These are phyloP conservation scores for Brachypteracias leptosomus DNA, from an alignment of 2,113 vertebrate genomes.

Conservation along the genomic window DNA sequence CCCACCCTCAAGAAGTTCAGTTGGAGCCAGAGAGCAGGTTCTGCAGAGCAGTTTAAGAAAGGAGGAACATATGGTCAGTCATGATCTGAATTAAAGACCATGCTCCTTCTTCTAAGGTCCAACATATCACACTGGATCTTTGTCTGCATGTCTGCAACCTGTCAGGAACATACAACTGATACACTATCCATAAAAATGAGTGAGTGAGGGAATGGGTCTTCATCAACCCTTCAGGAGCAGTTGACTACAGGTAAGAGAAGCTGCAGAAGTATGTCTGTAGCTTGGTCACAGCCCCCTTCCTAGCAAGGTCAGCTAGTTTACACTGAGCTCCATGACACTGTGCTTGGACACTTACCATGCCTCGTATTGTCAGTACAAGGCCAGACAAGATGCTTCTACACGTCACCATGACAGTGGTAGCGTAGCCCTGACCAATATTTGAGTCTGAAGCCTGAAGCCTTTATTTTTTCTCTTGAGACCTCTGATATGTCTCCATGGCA, in stretches of 20 bases:
- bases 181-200: not conserved
- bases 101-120: not conserved
- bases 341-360: not conserved
- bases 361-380: not conserved
- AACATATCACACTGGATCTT: not conserved
- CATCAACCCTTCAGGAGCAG: not conserved
- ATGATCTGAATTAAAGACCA: not conserved
- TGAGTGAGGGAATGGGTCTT: not conserved
- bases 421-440: not conserved
- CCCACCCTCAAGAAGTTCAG: not conserved
- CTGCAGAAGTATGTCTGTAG: not conserved
- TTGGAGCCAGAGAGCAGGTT: not conserved
- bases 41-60: not conserved
- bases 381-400: not conserved
- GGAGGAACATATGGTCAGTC: not conserved
- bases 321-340: not conserved
- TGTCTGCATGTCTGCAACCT: not conserved
- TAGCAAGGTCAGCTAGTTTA: not conserved
- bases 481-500: not conserved
- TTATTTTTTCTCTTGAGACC: not conserved
- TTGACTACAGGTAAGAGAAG: not conserved
- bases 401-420: not conserved
- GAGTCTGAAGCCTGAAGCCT: not conserved
- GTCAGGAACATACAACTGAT: not conserved
- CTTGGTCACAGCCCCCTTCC: not conserved